These are phyloP conservation scores for Camponotus floridanus DNA, from an alignment of 1,140 invertebrate genomes.

Conservation along the genomic window DNA sequence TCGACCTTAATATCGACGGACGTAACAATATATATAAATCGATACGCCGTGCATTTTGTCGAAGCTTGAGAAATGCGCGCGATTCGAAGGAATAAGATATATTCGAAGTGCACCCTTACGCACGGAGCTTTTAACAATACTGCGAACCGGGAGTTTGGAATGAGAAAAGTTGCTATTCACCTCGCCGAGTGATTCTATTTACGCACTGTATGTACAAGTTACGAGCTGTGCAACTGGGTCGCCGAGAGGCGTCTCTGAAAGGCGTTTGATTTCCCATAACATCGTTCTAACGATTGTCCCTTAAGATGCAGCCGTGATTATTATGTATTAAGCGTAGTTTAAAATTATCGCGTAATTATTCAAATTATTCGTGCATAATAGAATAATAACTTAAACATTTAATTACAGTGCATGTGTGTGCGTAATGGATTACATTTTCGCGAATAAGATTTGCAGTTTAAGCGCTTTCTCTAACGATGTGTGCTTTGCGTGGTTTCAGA, in stretches of 20 bases:
- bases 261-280: slow-evolving; percentile 61
- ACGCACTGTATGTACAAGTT: slow-evolving; percentile 19
- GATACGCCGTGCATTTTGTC: background rate
- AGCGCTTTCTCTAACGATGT: background rate
- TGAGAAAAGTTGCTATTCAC: slow-evolving; percentile 63
- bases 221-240: slow-evolving; percentile 41
- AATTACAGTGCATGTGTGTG: no score
- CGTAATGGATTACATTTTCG: no score
- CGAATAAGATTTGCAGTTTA: no score
- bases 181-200: slow-evolving; percentile 54
- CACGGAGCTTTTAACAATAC: slow-evolving; percentile 18
- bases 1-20: background rate
- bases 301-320: background rate
- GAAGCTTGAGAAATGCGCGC: no score
- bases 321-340: slow-evolving; percentile 17
- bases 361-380: background rate
- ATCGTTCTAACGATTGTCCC: background rate
- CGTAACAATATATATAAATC: slow-evolving; percentile 5
- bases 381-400: background rate
- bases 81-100: background rate
- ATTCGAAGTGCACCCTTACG: background rate
- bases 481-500: slow-evolving; percentile 61
- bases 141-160: slow-evolving; percentile 43
- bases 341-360: slow-evolving; percentile 1
- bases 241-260: slow-evolving; percentile 31